Percentiles rank a stretch among this genome's conserved stretches.
Conservation (phyloP, 2,113 vertebrate genomes). For the Nasalis larvatus region DNA sequence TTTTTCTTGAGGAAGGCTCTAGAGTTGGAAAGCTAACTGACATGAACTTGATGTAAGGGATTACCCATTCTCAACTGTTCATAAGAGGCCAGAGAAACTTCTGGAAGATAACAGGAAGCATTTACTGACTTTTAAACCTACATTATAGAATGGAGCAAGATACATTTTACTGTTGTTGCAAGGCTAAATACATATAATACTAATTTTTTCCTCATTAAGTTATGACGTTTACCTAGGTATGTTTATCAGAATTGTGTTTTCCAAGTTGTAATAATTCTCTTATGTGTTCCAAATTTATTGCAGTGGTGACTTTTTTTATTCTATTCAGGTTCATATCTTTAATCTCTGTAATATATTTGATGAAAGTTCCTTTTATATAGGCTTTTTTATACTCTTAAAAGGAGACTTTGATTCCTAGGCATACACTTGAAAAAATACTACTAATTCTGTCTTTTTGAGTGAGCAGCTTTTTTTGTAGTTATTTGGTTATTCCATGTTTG, state of each 20-base stretch:
- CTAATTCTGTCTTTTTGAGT: neutral
- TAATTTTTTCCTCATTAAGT: neutral
- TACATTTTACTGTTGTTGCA: neutral
- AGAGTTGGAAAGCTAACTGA: neutral
- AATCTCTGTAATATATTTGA: neutral
- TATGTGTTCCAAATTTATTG: neutral
- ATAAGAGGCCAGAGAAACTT: neutral
- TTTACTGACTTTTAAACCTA: neutral
- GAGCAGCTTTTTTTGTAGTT: neutral
- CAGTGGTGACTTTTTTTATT: neutral
- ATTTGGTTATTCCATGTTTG: neutral
- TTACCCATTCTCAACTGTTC: neutral
- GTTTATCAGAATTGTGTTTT: neutral
- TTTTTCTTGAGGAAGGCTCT: neutral
- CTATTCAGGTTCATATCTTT: neutral
- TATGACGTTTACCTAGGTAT: neutral
- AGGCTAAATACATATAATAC: neutral
- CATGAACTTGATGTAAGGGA: neutral
- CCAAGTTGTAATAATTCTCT: conserved; percentile 1
- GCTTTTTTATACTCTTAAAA: neutral
- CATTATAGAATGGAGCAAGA: neutral
- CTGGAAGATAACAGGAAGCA: neutral
- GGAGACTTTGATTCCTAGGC: neutral
- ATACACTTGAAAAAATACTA: neutral
- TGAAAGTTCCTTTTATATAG: neutral